Percentiles rank a stretch among this genome's conserved stretches.
Conservation (phyloP, 1,140 invertebrate genomes). For the Brachionus rubens region DNA sequence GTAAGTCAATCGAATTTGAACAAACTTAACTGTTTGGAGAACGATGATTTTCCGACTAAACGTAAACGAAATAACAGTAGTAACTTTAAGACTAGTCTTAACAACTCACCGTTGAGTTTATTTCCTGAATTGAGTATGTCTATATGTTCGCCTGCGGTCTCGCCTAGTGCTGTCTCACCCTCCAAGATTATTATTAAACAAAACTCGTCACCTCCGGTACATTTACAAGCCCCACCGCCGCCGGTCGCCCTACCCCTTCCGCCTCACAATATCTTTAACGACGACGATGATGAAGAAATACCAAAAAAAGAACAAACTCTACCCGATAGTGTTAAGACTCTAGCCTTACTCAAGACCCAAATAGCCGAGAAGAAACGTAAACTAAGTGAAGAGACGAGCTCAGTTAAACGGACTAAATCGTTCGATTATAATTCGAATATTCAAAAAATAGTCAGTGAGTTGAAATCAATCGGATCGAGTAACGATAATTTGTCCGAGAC, state of each 20-base stretch:
- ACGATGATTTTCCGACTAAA: background rate
- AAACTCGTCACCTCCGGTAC: background rate
- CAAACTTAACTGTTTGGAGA: background rate
- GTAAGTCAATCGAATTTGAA: slow-evolving; percentile 15
- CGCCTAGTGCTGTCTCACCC: background rate
- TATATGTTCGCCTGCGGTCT: background rate
- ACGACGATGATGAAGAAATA: slow-evolving; percentile 33
- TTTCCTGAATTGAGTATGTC: slow-evolving; percentile 22
- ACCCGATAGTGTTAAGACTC: background rate
- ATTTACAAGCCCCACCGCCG: background rate
- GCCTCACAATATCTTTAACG: slow-evolving; percentile 37
- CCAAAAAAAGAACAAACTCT: background rate
- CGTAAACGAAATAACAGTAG: background rate
- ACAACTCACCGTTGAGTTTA: background rate
- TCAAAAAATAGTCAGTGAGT: slow-evolving; percentile 30
- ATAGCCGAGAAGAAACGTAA: slow-evolving; percentile 40
- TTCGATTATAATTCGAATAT: background rate
- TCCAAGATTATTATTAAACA: background rate
- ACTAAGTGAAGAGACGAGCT: background rate
- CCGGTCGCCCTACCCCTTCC: background rate
- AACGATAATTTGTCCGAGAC: background rate
- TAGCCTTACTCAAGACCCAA: slow-evolving; percentile 7
- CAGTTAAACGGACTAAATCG: background rate
- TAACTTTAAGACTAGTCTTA: slow-evolving; percentile 7
- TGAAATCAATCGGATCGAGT: slow-evolving; percentile 31